Percentiles rank a stretch among this genome's conserved stretches.
phyloP scores from a whole-genome alignment of 2,113 vertebrate genomes.

The Rhinolophus sinicus region DNA sequence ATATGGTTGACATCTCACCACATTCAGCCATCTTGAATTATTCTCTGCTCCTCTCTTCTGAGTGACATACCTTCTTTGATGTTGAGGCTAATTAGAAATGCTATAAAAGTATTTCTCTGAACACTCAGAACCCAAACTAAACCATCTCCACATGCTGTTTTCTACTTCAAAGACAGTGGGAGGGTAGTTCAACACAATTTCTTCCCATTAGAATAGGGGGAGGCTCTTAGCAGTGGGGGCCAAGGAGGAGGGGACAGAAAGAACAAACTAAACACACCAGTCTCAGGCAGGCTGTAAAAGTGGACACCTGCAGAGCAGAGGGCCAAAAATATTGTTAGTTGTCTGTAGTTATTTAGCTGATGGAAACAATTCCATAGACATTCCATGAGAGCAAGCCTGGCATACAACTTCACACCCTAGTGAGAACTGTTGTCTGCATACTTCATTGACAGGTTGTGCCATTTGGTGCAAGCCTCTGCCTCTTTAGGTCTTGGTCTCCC shows the following conservation, averaged over 20 bases:
- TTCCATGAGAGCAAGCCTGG: neutral
- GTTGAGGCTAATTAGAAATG: neutral
- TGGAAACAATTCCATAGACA: neutral
- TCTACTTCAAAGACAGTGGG: neutral
- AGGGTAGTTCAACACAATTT: neutral
- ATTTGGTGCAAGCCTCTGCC: neutral
- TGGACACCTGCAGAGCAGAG: too few species aligned
- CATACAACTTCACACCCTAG: neutral
- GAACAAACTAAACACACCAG: neutral
- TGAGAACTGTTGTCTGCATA: neutral
- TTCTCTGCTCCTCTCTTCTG: neutral
- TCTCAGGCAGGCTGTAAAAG: neutral
- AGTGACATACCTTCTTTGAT: neutral
- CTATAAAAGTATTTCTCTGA: neutral
- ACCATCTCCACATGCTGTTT: constrained; percentile 66
- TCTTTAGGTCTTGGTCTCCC: neutral
- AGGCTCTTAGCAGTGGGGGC: neutral
- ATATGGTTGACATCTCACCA: neutral
- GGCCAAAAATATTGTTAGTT: neutral
- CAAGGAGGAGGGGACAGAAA: neutral
- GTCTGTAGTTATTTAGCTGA: neutral
- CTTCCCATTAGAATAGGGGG: neutral
- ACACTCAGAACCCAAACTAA: constrained; percentile 2
- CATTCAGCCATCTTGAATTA: neutral
- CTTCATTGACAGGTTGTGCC: neutral